Evolutionary conservation across 2,797 vertebrate genomes (phyloP).

Genomic region (Rhinophrynus dorsalis): DNA sequence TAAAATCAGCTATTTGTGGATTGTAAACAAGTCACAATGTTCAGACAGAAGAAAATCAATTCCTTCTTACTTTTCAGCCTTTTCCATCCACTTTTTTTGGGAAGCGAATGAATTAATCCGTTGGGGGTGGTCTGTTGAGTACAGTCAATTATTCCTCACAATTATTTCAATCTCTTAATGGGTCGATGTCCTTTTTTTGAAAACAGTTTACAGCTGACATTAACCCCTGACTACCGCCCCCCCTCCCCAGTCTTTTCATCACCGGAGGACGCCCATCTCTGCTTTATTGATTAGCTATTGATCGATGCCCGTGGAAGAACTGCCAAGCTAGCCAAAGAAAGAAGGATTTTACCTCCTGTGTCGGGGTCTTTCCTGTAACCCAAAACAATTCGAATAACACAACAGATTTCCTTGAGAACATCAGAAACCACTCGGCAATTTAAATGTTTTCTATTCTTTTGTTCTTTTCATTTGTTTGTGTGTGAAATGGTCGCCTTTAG

Average conservation of each 20-base stretch:
- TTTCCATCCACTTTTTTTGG: slow-evolving; percentile 15
- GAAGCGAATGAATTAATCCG: slow-evolving; percentile 24
- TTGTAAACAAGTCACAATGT: slow-evolving; percentile 17
- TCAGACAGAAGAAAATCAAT: slow-evolving; percentile 25
- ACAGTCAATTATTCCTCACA: slow-evolving; percentile 7
- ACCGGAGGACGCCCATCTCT: background rate
- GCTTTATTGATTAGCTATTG: background rate
- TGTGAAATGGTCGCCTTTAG: too few relatives aligned
- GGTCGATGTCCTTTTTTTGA: too few relatives aligned
- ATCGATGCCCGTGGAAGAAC: too few relatives aligned
- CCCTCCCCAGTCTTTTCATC: background rate
- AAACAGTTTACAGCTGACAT: background rate
- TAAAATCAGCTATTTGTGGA: too few relatives aligned
- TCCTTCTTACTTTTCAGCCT: slow-evolving; percentile 7
- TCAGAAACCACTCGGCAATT: too few relatives aligned
- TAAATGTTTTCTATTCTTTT: too few relatives aligned
- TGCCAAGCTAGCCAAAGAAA: too few relatives aligned
- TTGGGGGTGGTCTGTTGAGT: background rate
- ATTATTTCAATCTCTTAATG: background rate
- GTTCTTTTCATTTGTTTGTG: too few relatives aligned
- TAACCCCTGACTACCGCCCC: slow-evolving; percentile 16
- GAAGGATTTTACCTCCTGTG: background rate
- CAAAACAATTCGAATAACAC: background rate
- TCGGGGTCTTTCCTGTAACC: background rate
- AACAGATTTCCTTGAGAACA: too few relatives aligned